phyloP scores from a whole-genome alignment of 1,140 invertebrate genomes.

The Anastrepha obliqua region DNA sequence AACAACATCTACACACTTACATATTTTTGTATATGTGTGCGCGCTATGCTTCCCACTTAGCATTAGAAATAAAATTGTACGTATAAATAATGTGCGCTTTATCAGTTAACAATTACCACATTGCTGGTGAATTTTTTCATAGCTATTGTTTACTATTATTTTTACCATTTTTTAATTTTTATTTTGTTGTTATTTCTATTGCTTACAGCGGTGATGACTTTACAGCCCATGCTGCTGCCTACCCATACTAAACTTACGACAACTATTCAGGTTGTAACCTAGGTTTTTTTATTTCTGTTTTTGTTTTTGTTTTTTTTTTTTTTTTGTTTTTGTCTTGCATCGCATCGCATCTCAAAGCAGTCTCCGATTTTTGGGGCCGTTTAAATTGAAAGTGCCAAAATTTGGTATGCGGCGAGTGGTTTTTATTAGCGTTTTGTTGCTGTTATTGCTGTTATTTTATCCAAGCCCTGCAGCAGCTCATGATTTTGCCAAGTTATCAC shows the following conservation, averaged over 20 bases:
- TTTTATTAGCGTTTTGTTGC: conserved; percentile 29
- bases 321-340: not conserved
- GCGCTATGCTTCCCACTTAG: not conserved
- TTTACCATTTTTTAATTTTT: not conserved
- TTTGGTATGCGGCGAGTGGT: not conserved
- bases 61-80: not conserved
- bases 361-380: not conserved
- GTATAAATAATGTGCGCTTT: conserved; percentile 23
- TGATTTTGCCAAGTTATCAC: conserved; percentile 51
- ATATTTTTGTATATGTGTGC: not conserved
- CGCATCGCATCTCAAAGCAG: not conserved
- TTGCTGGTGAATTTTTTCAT: not conserved
- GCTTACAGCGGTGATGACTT: not conserved
- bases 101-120: conserved; percentile 44
- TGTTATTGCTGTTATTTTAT: conserved; percentile 14
- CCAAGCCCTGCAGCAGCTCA: conserved; percentile 36
- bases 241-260: conserved; percentile 13
- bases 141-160: not conserved
- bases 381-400: conserved; percentile 45
- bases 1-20: not conserved
- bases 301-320: not conserved
- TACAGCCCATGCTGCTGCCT: not conserved
- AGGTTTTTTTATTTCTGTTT: not conserved
- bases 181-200: not conserved
- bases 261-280: not conserved